Evolutionary conservation across 2,797 vertebrate species (phyloP).

Genomic region (Myripristis murdjan): DNA sequence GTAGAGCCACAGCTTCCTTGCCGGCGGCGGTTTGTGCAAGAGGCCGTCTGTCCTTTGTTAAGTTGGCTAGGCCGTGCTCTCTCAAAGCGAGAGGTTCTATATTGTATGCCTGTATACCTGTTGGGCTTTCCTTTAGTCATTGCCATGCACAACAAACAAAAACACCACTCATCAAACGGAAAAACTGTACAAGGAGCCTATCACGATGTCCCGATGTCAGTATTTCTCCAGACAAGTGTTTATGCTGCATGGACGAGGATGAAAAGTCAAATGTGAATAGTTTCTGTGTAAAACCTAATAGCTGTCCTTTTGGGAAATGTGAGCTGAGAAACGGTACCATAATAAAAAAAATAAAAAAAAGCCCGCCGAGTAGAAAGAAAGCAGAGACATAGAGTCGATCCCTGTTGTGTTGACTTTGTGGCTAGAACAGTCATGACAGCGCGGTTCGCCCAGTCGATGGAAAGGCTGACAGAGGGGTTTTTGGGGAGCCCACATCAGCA

Average conservation of each 20-base stretch:
- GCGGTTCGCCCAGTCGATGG: slow-evolving; percentile 48
- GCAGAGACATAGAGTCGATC: slow-evolving; percentile 29
- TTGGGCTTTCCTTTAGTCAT: slow-evolving; percentile 23
- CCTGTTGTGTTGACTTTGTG: slow-evolving; percentile 50
- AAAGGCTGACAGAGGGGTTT: slow-evolving; percentile 71
- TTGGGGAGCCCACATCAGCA: slow-evolving; percentile 51
- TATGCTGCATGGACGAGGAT: slow-evolving; percentile 38
- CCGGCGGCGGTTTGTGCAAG: slow-evolving; percentile 3
- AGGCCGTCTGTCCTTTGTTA: slow-evolving; percentile 2
- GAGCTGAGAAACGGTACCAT: slow-evolving; percentile 29
- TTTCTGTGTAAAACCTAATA: slow-evolving; percentile 60
- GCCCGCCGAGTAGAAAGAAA: slow-evolving; percentile 41
- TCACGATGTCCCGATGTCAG: slow-evolving; percentile 34
- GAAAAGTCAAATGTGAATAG: slow-evolving; percentile 34
- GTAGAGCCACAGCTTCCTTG: slow-evolving; percentile 10
- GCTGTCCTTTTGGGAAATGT: slow-evolving; percentile 49
- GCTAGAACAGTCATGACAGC: slow-evolving; percentile 53
- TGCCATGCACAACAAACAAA: slow-evolving; percentile 22
- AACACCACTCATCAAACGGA: not conserved
- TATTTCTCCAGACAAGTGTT: slow-evolving; percentile 38
- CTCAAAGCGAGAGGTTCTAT: slow-evolving; percentile 32
- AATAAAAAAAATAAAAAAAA: slow-evolving; percentile 54
- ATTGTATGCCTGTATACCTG: slow-evolving; percentile 20
- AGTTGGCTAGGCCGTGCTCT: slow-evolving; percentile 11
- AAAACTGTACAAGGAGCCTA: not conserved